Evolutionary conservation across 1,140 invertebrate genomes (phyloP), one percentile per base, ranked within the genome.

Genomic region (Drosophila kanapiae): DNA sequence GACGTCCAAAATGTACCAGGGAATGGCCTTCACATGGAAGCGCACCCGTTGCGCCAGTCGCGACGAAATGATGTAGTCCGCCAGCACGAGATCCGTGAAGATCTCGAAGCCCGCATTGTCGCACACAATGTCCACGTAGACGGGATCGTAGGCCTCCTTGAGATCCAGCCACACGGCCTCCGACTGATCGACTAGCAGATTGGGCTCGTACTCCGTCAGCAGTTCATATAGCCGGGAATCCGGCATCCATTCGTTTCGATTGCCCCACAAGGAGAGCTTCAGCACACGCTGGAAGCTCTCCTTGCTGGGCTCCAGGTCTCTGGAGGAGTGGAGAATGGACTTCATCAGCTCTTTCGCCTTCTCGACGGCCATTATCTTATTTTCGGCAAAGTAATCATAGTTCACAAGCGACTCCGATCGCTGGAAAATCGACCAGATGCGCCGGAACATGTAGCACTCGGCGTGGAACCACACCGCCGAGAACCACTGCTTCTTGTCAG

Each of bases 31-130:
- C 0, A 96, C 95, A 92, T 99, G 96, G 81, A 99, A 97, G 62
- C 96, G 93, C 31, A 99, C 94, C 93, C 94, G 95, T 13, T 94
- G 92, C 0, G 95, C 96, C 13, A 98, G 93, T 38, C 95, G 94
- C 45, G 95, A 93, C 7, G 94, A 85, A 10, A 97, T 90, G 3
- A 99, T 91, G 82, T 96, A 97, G 72, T 97, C 96, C 9, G 96
- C 96, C 13, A 99, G 91, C 91, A 97, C 96, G 0, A 99, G 93
- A 93, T 99, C 99, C 1, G 96, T 95, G 70, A 98, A 96, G 0
- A 99, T 81, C 94, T 99, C 99, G 91, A 98, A 98, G 0, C 97
- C 98, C n/a, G 97, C 94, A 94, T 99, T 99, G 92, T 99, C 99
- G 35, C 97, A 93, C 5, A 99, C 94, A 67, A 99, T 96, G 93